phyloP scores from a whole-genome alignment of 2,797 vertebrate species.

The Rhadinocentrus ornatus region DNA sequence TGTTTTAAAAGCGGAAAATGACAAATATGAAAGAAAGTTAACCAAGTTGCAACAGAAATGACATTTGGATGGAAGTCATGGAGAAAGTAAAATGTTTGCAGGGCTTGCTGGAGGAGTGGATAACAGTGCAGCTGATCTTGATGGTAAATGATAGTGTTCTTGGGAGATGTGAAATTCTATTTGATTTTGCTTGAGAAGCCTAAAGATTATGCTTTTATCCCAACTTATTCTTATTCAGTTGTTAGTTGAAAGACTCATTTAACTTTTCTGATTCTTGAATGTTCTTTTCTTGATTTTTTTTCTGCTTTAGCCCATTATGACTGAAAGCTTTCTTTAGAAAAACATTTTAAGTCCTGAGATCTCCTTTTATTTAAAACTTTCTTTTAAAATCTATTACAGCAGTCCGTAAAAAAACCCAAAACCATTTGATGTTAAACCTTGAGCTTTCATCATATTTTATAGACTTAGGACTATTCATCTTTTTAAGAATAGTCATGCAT shows the following conservation, averaged over 20 bases:
- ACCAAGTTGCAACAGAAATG: not conserved
- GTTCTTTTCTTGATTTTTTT: not conserved
- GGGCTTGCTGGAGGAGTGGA: constrained; percentile 9
- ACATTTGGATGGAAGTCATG: not conserved
- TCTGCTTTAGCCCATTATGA: not conserved
- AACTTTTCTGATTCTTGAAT: not conserved
- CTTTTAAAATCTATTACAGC: not conserved
- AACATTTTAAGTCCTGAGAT: not conserved
- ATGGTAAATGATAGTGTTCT: constrained; percentile 22
- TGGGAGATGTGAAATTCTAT: not conserved
- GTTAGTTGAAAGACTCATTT: not conserved
- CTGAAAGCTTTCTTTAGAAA: not conserved
- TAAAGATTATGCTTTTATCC: not conserved
- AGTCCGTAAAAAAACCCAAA: not conserved
- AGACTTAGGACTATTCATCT: too few species aligned
- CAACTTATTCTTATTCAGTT: not conserved
- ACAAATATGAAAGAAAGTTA: not conserved
- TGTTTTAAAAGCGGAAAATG: constrained; percentile 18
- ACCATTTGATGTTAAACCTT: not conserved
- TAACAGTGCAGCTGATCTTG: constrained; percentile 16
- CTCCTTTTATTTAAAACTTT: too few species aligned
- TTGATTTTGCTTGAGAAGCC: not conserved
- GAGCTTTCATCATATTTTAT: not conserved
- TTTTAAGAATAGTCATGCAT: too few species aligned
- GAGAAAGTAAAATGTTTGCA: constrained; percentile 27